phyloP scores from a whole-genome alignment of 2,888 invertebrate genomes.

The Trissolcus brochymenae region DNA sequence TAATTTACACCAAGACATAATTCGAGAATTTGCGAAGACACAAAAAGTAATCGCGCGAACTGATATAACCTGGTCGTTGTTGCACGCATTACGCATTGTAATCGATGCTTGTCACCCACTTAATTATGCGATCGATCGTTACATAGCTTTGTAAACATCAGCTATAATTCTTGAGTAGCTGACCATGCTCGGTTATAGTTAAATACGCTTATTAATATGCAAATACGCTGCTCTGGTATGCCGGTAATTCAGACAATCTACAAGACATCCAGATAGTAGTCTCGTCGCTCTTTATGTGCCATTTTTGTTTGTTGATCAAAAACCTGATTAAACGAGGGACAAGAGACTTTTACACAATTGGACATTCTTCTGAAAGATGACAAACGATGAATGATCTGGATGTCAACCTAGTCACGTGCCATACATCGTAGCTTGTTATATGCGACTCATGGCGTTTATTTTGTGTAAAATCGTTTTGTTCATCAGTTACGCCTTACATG shows the following conservation, averaged over 20 bases:
- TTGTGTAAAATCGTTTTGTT: constrained; percentile 52
- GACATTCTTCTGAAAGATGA: constrained; percentile 13
- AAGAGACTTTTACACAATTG: constrained; percentile 21
- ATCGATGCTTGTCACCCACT: too few relatives aligned
- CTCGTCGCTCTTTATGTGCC: too few relatives aligned
- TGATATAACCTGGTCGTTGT: constrained; percentile 22
- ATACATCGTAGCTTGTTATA: constrained; percentile 50
- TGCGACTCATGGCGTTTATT: constrained; percentile 48
- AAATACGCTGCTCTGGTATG: too few relatives aligned
- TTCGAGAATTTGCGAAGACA: constrained; percentile 15
- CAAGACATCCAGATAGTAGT: too few relatives aligned
- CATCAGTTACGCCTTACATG: constrained; percentile 58
- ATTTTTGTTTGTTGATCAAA: too few relatives aligned
- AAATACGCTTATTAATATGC: constrained; percentile 41
- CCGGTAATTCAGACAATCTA: constrained; percentile 9
- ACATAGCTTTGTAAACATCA: constrained; percentile 18
- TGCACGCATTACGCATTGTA: too few relatives aligned
- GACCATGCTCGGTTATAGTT: constrained; percentile 30
- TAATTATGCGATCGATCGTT: background rate
- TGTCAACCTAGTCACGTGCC: constrained; percentile 54
- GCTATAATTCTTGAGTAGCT: constrained; percentile 15
- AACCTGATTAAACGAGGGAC: constrained; percentile 2
- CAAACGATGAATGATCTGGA: constrained; percentile 44
- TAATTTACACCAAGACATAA: background rate
- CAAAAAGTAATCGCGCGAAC: constrained; percentile 25